A percentile compares a stretch with the other conserved stretches of the same genome.
These are phyloP conservation scores for Nowickia ferox DNA, from an alignment of 2,888 invertebrate genomes.

Conservation along the genomic window DNA sequence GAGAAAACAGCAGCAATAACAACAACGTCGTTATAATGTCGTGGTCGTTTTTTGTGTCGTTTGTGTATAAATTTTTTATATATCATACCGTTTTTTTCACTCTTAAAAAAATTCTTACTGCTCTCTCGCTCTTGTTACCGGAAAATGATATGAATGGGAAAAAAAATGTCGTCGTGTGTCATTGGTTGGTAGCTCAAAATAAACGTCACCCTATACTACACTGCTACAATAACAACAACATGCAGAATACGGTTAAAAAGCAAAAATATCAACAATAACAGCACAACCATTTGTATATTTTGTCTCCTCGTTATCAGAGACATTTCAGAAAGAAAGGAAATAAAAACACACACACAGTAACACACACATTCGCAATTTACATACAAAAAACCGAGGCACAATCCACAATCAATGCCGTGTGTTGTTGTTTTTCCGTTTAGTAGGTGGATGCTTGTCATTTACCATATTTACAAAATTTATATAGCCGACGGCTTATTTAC, in stretches of 20 bases:
- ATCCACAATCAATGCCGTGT: constrained; percentile 69
- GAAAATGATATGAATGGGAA: constrained; percentile 42
- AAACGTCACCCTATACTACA: constrained; percentile 70
- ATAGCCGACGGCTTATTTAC: constrained; percentile 68
- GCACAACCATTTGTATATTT: constrained; percentile 68
- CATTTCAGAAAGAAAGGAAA: constrained; percentile 45
- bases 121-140: constrained; percentile 73
- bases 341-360: neutral
- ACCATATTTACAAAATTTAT: constrained; percentile 37
- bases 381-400: constrained; percentile 34
- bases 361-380: constrained; percentile 20
- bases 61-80: constrained; percentile 59
- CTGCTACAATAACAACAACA: constrained; percentile 48
- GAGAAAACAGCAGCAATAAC: constrained; percentile 53
- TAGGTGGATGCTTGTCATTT: constrained; percentile 73
- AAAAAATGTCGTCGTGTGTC: constrained; percentile 83
- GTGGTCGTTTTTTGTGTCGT: constrained; percentile 67
- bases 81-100: constrained; percentile 63
- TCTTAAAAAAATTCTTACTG: constrained; percentile 66
- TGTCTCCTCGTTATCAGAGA: constrained; percentile 68
- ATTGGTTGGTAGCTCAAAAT: constrained; percentile 77
- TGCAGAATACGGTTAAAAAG: constrained; percentile 35
- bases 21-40: constrained; percentile 64
- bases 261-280: constrained; percentile 40
- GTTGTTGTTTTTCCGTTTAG: constrained; percentile 73